Evolutionary conservation across 2,888 invertebrate genomes (phyloP), one percentile per base, ranked within the genome.

Genomic region (Plusia festucae): DNA sequence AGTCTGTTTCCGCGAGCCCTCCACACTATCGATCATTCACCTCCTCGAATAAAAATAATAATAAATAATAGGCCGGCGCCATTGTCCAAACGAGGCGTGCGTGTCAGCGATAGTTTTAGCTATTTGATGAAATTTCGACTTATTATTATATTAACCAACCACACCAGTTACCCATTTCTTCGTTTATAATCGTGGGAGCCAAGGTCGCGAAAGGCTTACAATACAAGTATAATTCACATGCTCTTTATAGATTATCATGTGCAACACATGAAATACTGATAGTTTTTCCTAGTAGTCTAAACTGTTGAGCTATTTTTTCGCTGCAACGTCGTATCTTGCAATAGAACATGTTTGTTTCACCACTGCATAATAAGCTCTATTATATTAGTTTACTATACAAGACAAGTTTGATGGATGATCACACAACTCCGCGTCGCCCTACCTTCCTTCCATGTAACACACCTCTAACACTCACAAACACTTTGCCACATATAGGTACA

Each of bases 1-100:
- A 89, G 86, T 89, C 87, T 85, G 89, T 90, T 91, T 91, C 88
- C 87, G 90, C 89, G 87, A 87, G 87, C 91, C 91, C 91, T 90
- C 85, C 80, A 77, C 78, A 68, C 89, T 87, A 95, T 95, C 94
- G 93, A 94, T 94, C 93, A 93, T 90, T 88, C 88, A 88, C 89
- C 90, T 89, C 88, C 88, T 89, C 89, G 88, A 91, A 93, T 93
- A 93, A 94, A 93, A 94, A 93, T 93, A 94, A 93, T 93, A 92
- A 93, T 93, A 92, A 93, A 91, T 92, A 93, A 91, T 88, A 87
- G 88, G 89, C 88, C 85, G 85, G 80, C 86, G 89, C 92, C 87
- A 91, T 92, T 93, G 93, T 93, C 90, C 89, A 87, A 88, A 88
- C 88, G 87, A 86, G 86, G 86, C 85, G 91, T 91, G 92, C 91